These are phyloP conservation scores for Anas platyrhynchos DNA, from an alignment of 2,113 vertebrate species.

Conservation along the genomic window DNA sequence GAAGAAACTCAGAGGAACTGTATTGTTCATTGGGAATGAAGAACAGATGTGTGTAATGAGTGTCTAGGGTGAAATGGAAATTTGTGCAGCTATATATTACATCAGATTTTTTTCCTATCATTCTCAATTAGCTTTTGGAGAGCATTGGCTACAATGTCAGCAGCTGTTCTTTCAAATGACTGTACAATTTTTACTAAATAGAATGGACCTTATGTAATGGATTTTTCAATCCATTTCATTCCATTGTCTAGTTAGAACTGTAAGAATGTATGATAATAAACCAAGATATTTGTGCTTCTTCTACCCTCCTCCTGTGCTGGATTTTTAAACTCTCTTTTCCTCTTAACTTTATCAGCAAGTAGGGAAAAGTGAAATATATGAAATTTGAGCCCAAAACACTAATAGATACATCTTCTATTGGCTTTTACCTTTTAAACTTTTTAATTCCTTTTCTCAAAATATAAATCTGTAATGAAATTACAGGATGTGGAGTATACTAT, in stretches of 20 bases:
- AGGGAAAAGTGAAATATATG: not conserved
- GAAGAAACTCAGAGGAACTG: constrained; percentile 34
- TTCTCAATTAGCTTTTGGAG: constrained; percentile 67
- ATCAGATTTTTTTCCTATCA: constrained; percentile 18
- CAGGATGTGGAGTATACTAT: not conserved
- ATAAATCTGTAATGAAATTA: not conserved
- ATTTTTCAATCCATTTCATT: constrained; percentile 22
- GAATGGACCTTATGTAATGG: constrained; percentile 1
- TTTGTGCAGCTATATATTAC: constrained; percentile 46
- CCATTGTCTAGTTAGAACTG: constrained; percentile 24
- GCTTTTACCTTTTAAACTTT: not conserved
- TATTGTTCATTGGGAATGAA: constrained; percentile 46
- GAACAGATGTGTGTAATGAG: constrained; percentile 66
- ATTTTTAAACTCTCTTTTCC: not conserved
- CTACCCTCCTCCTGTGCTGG: not conserved
- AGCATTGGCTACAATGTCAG: constrained; percentile 49
- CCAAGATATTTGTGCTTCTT: not conserved
- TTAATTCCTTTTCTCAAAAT: not conserved
- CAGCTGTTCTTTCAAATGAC: constrained; percentile 69
- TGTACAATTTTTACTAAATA: constrained; percentile 40
- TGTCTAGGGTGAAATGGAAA: constrained; percentile 63
- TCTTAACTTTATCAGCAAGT: not conserved
- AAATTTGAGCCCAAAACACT: not conserved
- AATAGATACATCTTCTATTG: not conserved
- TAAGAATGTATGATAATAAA: not conserved